Conservation (phyloP, 2,888 invertebrate species). For the Cataglyphis cursor region DNA sequence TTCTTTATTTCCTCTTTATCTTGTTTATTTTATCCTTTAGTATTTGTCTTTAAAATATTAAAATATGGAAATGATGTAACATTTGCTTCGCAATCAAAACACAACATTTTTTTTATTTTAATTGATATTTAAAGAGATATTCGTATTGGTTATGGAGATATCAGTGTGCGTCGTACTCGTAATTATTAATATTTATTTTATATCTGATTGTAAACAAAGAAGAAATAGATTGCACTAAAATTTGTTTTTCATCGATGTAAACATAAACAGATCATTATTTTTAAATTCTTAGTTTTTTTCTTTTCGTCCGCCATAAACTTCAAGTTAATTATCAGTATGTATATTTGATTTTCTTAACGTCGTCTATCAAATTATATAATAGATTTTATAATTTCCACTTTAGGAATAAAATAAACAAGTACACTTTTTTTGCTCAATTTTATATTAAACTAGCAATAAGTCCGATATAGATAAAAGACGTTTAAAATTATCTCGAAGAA, state of each 20-base stretch:
- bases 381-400: conserved; percentile 2
- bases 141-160: background rate
- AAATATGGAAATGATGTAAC: background rate
- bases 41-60: too few relatives aligned
- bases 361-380: background rate
- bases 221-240: background rate
- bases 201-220: background rate
- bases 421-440: background rate
- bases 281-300: background rate
- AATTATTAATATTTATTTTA: background rate
- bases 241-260: background rate
- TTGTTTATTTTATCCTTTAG: background rate
- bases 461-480: background rate
- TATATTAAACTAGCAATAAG: background rate
- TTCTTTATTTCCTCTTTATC: background rate
- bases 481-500: background rate
- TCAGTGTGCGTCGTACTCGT: background rate
- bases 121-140: background rate
- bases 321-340: background rate
- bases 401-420: background rate
- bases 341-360: conserved; percentile 2
- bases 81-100: background rate
- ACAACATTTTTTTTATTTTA: background rate
- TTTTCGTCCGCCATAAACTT: background rate
- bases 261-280: background rate